Conservation (phyloP, 92 coral and sea anemone species). For the Epizoanthus stellaris region DNA sequence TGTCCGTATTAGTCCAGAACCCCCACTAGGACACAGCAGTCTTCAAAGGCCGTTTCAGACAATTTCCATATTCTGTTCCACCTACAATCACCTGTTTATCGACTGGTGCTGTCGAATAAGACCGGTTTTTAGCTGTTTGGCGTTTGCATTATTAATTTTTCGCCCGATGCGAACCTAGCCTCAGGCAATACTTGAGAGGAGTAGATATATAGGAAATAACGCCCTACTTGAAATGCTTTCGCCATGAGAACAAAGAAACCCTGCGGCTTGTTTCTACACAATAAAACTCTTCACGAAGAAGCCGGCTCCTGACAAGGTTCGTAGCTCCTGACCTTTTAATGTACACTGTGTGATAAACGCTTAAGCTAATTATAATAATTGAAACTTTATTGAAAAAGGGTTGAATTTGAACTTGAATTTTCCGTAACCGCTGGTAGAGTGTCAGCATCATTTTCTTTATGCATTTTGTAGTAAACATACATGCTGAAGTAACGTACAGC, state of each 20-base stretch:
- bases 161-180: constrained; percentile 12
- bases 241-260: constrained; percentile 14
- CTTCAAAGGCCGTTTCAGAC: constrained; percentile 15
- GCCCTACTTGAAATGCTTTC: constrained; percentile 19
- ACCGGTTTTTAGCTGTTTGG: not conserved
- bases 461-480: not conserved
- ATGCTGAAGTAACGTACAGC: not conserved
- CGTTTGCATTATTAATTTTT: constrained; percentile 25
- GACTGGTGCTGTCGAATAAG: constrained; percentile 14
- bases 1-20: not conserved
- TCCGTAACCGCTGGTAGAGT: too few relatives aligned
- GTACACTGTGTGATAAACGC: not conserved
- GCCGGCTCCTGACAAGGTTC: constrained; percentile 10
- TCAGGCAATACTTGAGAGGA: constrained; percentile 10
- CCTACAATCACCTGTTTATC: constrained; percentile 16
- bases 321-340: not conserved
- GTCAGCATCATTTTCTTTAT: not conserved
- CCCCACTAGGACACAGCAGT: constrained; percentile 4
- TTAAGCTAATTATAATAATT: not conserved
- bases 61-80: constrained; percentile 32
- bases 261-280: not conserved
- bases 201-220: constrained; percentile 8
- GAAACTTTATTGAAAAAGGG: not conserved
- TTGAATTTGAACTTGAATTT: not conserved
- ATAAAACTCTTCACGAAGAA: constrained; percentile 14